Evolutionary conservation across 2,888 invertebrate genomes (phyloP).

Genomic region (Muschampia plurimacula): DNA sequence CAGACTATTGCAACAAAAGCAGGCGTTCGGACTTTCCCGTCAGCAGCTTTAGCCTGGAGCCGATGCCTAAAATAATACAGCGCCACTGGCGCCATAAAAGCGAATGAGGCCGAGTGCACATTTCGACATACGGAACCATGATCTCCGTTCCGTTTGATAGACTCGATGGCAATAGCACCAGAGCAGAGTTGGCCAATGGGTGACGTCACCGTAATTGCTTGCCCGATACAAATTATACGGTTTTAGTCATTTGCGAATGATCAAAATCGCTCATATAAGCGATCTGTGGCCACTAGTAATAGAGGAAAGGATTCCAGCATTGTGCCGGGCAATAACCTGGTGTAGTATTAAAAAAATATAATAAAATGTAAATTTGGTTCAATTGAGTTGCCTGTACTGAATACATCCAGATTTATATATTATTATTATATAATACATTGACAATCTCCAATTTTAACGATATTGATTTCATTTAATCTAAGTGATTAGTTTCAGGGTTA

Average conservation of each 20-base stretch:
- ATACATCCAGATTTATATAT: neutral
- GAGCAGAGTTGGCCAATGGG: conserved; percentile 42
- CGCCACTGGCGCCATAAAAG: conserved; percentile 30
- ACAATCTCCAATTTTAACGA: neutral
- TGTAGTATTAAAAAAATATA: neutral
- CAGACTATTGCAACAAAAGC: conserved; percentile 9
- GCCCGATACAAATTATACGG: conserved; percentile 54
- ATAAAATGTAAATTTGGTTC: neutral
- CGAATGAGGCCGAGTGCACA: conserved; percentile 34
- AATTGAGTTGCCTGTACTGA: neutral
- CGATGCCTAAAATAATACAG: conserved; percentile 38
- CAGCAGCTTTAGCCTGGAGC: conserved; percentile 23
- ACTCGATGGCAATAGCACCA: conserved; percentile 33
- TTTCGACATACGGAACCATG: conserved; percentile 39
- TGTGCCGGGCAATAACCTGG: conserved; percentile 35
- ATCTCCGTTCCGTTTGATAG: conserved; percentile 35
- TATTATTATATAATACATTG: neutral
- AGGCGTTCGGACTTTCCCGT: conserved; percentile 11
- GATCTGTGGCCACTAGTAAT: conserved; percentile 15
- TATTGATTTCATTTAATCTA: neutral
- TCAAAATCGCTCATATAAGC: conserved; percentile 45
- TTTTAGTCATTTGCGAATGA: conserved; percentile 52
- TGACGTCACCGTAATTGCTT: conserved; percentile 57
- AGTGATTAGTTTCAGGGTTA: conserved; percentile 7
- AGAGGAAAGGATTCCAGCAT: conserved; percentile 32